Evolutionary conservation across 1,140 invertebrate genomes (phyloP).

Genomic region (Brevipalpus yothersi): DNA sequence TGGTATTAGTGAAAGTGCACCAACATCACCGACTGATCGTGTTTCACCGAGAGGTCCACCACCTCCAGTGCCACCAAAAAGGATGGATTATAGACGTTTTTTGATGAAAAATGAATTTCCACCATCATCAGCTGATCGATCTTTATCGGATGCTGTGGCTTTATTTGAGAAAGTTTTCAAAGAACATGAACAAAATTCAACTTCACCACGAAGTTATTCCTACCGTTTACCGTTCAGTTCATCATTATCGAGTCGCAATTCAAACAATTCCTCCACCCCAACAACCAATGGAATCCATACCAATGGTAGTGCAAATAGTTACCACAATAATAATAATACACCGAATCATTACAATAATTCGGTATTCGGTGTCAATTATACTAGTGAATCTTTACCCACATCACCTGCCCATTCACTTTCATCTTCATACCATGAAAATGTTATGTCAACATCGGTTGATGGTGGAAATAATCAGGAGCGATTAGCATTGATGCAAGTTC

Average conservation of each 20-base stretch:
- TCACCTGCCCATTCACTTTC: neutral
- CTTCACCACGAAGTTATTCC: neutral
- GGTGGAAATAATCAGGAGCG: conserved; percentile 6
- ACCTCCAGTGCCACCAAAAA: too few species aligned
- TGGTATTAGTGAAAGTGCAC: too few species aligned
- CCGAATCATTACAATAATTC: neutral
- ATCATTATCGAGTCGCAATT: neutral
- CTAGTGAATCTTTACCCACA: neutral
- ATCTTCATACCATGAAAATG: too few species aligned
- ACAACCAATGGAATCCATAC: neutral
- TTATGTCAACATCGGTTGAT: neutral
- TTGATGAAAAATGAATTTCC: neutral
- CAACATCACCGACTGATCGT: too few species aligned
- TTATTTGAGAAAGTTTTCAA: conserved; percentile 5
- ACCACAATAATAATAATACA: conserved; percentile 6
- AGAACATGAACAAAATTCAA: conserved; percentile 1
- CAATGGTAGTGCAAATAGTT: conserved; percentile 5
- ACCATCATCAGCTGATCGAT: neutral
- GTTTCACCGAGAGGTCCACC: too few species aligned
- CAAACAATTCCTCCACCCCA: neutral
- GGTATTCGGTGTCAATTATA: neutral
- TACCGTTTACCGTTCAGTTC: neutral
- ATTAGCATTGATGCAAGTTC: conserved; percentile 20
- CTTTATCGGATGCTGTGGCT: conserved; percentile 3
- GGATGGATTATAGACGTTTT: too few species aligned